Base-by-base conservation (phyloP, 2,888 invertebrate species). In the Latrodectus hesperus region DNA sequence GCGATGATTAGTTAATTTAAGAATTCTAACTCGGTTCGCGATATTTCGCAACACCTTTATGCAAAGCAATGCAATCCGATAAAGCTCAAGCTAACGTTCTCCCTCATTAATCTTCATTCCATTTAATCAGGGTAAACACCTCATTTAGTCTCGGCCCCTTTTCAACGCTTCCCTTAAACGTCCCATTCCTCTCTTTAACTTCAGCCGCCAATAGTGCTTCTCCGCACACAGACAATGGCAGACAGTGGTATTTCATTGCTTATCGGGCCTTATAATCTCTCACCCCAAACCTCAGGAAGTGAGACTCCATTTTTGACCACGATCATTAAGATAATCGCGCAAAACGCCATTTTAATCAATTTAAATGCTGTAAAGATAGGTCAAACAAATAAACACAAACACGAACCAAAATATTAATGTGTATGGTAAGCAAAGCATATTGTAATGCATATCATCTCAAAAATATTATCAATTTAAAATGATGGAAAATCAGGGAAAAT, bases 111-210 rank as follows among this genome's bases (percentile, higher is more conserved):
- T 84, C 84, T 84, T 84, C 84, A 84, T 84, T 84, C 77, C 77
- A 77, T 84, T 84, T 84, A 84, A 84, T 84, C 84, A 84, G 84
- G 72, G 84, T 84, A 84, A 84, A 84, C 84, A 84, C 72, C 76
- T 72, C 72, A 72, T 72, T 78, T 51, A 65, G 80, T 51, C 68
- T 38, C 52, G 26, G 38, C 77, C 77, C 67, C 53, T 72, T 51
- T 55, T 17, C 17, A 6, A 22, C 26, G 12, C 67, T 22, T 16
- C 68, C 26, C 49, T 81, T 65, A 52, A 64, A 72, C 17, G 52
- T 64, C 67, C 65, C 71, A 51, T 11, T 26, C 60, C 75, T 60
- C 60, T 38, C 38, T 49, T 49, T 38, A 26, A 22, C 71, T 49
- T 55, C 9, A 52, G 51, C 53, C 51, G 4, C 65, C 77, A n/a